Base-by-base conservation (phyloP, 2,113 vertebrate species). In the Progne subis region DNA sequence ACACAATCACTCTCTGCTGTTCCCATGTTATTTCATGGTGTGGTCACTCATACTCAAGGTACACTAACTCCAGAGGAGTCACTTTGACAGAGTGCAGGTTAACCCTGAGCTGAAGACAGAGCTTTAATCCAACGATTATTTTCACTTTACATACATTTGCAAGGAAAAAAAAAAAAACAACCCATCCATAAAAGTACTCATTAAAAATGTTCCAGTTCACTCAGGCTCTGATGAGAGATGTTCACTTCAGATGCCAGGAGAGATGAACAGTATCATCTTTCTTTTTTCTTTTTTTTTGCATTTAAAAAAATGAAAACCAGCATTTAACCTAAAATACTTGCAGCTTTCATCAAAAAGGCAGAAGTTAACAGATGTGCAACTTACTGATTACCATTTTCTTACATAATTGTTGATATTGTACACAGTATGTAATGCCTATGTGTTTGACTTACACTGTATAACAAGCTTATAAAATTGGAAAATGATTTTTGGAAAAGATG, bases 1-100 rank as follows among this genome's bases (percentile, higher is more conserved):
- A 86, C 77, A 88, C 92, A 81, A 94, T 71, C 88, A 9, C 26
- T 44, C 68, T 86, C 60, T 94, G 94, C 94, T 95, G 72, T 83
- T 96, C 72, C 88, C 56, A 15, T 96, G 88, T 96, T 97, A 86
- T 95, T 84, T 92, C 95, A 91, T 91, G 94, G 95, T 96, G 95
- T 94, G 94, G 94, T 74, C 83, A 26, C 86, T 93, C 71, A 24
- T 8, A 8, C 31, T 44, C 63, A 11, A 49, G 78, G 86, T 53
- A 37, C 11, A 50, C 39, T 15, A 28, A 55, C 17, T 55, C 56
- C 69, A 52, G 55, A 57, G 64, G 60, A 86, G 72, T 20, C 63
- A 4, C 21, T 61, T n/a, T 49, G 71, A 49, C 53, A 57, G 53
- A 64, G 79, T 79, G 85, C 55, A 26, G 8, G 25, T 63, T 83